phyloP scores from a whole-genome alignment of 2,113 vertebrate species.

The Emydura subglobosa region DNA sequence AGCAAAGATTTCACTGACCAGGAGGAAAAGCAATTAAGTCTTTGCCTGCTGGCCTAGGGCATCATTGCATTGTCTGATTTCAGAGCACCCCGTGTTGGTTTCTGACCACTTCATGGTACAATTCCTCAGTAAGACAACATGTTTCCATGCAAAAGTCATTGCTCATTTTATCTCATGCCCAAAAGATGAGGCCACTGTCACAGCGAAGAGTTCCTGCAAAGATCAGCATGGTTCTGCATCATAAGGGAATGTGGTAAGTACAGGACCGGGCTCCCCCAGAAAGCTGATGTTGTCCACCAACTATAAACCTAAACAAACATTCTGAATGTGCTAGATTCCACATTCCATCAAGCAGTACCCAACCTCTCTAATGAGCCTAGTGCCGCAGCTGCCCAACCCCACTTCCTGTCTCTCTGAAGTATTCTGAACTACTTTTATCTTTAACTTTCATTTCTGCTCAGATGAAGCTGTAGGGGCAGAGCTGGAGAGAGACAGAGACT shows the following conservation, averaged over 20 bases:
- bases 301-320: fast-evolving
- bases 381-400: fast-evolving
- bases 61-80: fast-evolving
- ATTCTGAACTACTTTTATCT: fast-evolving
- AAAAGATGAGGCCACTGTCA: background rate
- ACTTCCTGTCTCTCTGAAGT: fast-evolving
- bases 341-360: background rate
- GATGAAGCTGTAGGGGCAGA: background rate
- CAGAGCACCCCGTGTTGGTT: fast-evolving
- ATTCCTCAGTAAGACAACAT: background rate
- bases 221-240: fast-evolving
- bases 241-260: fast-evolving
- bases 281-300: fast-evolving
- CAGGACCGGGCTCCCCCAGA: fast-evolving
- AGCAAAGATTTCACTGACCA: background rate
- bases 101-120: background rate
- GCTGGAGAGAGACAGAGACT: background rate
- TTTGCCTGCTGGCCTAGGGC: fast-evolving
- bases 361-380: background rate
- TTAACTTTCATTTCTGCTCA: background rate
- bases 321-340: fast-evolving
- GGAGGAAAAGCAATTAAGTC: fast-evolving
- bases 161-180: background rate
- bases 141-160: background rate
- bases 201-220: fast-evolving